These are phyloP conservation scores for Morone saxatilis DNA, from an alignment of 2,113 vertebrate species.

Conservation along the genomic window DNA sequence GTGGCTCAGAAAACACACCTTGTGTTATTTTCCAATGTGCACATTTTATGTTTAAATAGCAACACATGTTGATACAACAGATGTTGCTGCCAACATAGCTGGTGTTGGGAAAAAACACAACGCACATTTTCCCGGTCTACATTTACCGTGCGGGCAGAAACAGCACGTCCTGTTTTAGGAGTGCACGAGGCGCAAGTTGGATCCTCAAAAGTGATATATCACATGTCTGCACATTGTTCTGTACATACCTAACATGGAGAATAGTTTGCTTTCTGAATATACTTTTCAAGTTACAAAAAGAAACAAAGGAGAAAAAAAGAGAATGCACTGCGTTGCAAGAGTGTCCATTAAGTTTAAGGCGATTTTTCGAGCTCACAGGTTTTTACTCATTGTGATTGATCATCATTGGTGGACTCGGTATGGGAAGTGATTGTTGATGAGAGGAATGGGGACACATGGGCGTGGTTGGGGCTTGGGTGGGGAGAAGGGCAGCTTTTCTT, in stretches of 20 bases:
- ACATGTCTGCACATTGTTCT: conserved; percentile 94
- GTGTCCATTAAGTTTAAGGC: conserved; percentile 98
- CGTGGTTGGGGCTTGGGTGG: not conserved
- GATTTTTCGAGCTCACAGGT: conserved; percentile 98
- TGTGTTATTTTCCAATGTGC: conserved; percentile 45
- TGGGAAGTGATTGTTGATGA: conserved; percentile 53
- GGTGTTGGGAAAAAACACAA: conserved; percentile 36
- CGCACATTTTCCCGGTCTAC: conserved; percentile 20
- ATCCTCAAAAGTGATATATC: conserved; percentile 92
- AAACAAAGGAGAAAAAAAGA: conserved; percentile 71
- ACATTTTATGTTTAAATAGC: conserved; percentile 45
- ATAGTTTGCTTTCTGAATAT: conserved; percentile 95
- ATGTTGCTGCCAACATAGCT: conserved; percentile 55
- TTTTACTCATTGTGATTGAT: conserved; percentile 80
- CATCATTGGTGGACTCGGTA: conserved; percentile 65
- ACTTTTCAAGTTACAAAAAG: conserved; percentile 92
- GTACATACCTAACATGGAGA: conserved; percentile 95
- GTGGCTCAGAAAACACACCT: conserved; percentile 31
- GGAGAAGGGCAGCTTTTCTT: conserved; percentile 34
- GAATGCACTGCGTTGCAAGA: conserved; percentile 94
- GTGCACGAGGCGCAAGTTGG: conserved; percentile 87
- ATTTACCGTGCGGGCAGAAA: conserved; percentile 30
- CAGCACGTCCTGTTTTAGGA: conserved; percentile 45
- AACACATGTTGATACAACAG: conserved; percentile 74
- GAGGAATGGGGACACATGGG: conserved; percentile 10